These are phyloP conservation scores for Phoxinus phoxinus DNA, from an alignment of 2,113 vertebrate species.

Conservation along the genomic window DNA sequence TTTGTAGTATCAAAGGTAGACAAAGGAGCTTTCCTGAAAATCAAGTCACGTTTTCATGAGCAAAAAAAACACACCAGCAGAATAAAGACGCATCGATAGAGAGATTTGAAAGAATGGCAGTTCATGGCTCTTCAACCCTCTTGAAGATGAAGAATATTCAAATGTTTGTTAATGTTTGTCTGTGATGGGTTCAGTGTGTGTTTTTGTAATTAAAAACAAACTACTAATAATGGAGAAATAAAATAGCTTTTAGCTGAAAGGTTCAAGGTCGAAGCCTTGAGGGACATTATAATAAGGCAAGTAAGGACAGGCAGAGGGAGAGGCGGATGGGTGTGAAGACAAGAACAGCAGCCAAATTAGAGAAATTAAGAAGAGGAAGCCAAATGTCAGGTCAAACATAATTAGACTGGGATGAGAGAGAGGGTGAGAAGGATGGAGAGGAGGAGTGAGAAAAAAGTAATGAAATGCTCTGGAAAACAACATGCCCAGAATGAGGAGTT, in stretches of 20 bases:
- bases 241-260: background rate
- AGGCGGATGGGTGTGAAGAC: background rate
- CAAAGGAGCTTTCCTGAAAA: background rate
- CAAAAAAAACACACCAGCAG: background rate
- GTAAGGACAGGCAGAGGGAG: background rate
- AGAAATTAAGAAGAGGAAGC: conserved; percentile 36
- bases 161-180: background rate
- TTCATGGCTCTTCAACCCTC: background rate
- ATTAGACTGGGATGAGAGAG: conserved; percentile 23
- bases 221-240: background rate
- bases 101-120: background rate
- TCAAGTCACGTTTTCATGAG: background rate
- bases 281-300: conserved; percentile 19
- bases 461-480: background rate
- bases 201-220: background rate
- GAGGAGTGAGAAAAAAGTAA: background rate
- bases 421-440: background rate
- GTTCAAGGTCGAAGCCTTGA: conserved; percentile 15
- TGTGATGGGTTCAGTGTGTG: background rate
- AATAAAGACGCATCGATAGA: background rate
- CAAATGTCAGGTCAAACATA: conserved; percentile 48
- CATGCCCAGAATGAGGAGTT: background rate
- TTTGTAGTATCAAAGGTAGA: conserved; percentile 34
- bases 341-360: conserved; percentile 21
- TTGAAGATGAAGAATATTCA: background rate